Percentiles rank a stretch among this genome's conserved stretches.
Conservation (phyloP, 2,888 invertebrate species). For the Rotaria macrura region DNA sequence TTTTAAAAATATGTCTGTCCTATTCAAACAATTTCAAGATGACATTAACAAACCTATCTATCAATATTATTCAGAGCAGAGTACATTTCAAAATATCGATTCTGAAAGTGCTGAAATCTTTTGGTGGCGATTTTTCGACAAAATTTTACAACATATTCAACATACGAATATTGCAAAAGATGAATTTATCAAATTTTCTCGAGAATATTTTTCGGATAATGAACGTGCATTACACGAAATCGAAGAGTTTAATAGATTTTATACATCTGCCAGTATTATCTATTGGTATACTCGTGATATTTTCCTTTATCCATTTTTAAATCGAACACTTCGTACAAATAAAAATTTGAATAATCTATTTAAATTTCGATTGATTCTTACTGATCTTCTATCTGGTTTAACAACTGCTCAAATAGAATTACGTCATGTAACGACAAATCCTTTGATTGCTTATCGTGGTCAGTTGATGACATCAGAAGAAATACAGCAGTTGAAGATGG, state of each 20-base stretch:
- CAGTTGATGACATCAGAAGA: background rate
- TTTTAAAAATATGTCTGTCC: background rate
- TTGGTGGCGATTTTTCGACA: background rate
- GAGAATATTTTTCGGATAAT: background rate
- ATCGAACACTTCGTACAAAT: background rate
- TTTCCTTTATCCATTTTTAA: background rate
- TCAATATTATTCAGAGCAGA: background rate
- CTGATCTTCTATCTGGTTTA: background rate
- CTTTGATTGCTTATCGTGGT: background rate
- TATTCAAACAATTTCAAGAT: background rate
- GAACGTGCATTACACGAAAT: background rate
- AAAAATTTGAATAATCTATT: background rate
- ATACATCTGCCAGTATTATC: background rate
- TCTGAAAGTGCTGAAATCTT: background rate
- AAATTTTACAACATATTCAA: background rate
- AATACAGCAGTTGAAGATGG: background rate
- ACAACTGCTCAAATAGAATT: background rate
- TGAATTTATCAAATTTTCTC: background rate
- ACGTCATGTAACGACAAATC: accelerated
- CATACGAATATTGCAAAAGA: background rate
- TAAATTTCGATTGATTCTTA: background rate
- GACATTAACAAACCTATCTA: background rate
- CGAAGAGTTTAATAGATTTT: background rate
- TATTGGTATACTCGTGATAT: background rate
- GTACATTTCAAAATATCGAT: background rate